phyloP scores from a whole-genome alignment of 2,113 vertebrate species.

The Oreamnos americanus region DNA sequence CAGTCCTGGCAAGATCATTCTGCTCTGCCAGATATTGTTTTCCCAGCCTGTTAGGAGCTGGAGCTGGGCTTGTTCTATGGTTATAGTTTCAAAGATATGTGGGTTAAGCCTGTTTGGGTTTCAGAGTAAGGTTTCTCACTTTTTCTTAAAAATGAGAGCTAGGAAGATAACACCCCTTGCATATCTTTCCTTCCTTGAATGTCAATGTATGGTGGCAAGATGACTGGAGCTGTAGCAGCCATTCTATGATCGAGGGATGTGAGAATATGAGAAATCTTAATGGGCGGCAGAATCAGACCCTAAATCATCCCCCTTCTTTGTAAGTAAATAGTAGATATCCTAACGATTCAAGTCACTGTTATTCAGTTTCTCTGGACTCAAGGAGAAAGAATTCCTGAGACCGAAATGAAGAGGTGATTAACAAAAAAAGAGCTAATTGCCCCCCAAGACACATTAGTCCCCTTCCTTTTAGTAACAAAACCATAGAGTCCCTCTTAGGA shows the following conservation, averaged over 20 bases:
- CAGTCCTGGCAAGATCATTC: no score
- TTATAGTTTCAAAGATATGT: not conserved
- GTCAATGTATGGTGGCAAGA: not conserved
- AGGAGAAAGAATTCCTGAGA: not conserved
- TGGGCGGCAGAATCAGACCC: not conserved
- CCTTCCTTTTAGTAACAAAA: not conserved
- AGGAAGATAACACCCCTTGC: not conserved
- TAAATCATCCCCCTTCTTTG: not conserved
- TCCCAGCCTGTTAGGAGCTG: not conserved
- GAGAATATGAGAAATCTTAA: not conserved
- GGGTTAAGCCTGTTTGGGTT: not conserved
- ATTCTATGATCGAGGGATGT: not conserved
- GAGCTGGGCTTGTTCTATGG: not conserved
- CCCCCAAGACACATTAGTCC: not conserved
- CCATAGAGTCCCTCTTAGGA: not conserved
- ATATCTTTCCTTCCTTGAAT: not conserved
- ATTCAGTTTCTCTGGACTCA: not conserved
- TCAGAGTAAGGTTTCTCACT: not conserved
- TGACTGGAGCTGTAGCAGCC: not conserved
- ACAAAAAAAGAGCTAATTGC: fast-evolving
- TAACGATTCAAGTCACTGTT: not conserved
- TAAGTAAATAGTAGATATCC: not conserved
- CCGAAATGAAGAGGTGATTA: not conserved
- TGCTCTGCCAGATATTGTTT: not conserved
- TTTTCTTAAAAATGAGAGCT: not conserved